These are phyloP conservation scores for Neodon shergylaensis DNA, from an alignment of 2,113 vertebrate species.

Conservation along the genomic window DNA sequence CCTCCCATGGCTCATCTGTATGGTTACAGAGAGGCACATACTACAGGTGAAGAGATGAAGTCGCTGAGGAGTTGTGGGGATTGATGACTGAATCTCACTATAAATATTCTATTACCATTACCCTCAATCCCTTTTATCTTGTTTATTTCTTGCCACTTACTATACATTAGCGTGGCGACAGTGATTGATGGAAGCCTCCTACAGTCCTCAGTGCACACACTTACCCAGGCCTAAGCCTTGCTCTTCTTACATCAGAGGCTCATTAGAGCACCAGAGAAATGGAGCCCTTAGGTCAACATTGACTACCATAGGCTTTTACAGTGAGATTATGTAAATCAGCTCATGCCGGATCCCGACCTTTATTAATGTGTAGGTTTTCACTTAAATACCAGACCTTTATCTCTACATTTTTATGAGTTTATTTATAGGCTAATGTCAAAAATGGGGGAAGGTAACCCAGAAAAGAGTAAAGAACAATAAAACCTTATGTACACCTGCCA, in stretches of 20 bases:
- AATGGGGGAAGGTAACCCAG: neutral
- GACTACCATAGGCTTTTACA: constrained; percentile 7
- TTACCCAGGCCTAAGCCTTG: neutral
- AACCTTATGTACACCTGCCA: neutral
- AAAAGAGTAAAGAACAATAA: neutral
- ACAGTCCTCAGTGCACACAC: neutral
- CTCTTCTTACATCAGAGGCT: neutral
- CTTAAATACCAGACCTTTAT: neutral
- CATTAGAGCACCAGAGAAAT: neutral
- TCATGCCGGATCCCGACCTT: neutral
- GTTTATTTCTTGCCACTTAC: constrained; percentile 33
- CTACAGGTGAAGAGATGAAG: neutral
- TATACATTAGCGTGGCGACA: neutral
- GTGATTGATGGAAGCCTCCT: neutral
- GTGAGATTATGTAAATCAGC: neutral
- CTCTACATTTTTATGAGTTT: neutral
- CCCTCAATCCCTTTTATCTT: constrained; percentile 36
- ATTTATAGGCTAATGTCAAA: neutral
- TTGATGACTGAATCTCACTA: constrained; percentile 4
- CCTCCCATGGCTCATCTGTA: neutral
- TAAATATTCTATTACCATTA: constrained; percentile 55
- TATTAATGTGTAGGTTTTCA: neutral
- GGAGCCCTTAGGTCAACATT: neutral
- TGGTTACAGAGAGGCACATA: neutral
- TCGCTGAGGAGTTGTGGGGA: constrained; percentile 20